Conservation (phyloP, 2,113 vertebrate genomes). For the Pollachius pollachius region DNA sequence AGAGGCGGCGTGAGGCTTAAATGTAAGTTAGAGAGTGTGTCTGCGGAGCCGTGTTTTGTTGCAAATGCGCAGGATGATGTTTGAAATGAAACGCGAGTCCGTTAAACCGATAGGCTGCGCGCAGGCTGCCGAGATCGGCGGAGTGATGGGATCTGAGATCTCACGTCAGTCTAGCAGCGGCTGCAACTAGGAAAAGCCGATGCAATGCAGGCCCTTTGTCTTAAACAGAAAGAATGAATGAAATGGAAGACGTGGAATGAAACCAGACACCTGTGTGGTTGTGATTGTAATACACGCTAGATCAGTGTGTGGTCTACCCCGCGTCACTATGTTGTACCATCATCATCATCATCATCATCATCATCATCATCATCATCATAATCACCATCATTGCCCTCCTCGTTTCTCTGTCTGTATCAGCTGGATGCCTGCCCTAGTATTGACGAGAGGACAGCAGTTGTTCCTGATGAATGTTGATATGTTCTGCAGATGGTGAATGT, state of each 20-base stretch:
- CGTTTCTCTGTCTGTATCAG: no score
- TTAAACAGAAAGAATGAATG: background rate
- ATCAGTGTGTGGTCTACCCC: background rate
- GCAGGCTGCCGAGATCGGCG: slow-evolving; percentile 35
- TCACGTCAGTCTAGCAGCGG: slow-evolving; percentile 35
- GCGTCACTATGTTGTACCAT: slow-evolving; percentile 3
- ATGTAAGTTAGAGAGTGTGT: slow-evolving; percentile 3
- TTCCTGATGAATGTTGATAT: no score
- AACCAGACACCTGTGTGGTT: background rate
- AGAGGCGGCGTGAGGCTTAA: slow-evolving; percentile 60
- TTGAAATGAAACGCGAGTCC: no score
- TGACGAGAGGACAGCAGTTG: no score
- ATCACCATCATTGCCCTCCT: no score
- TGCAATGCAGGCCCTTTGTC: slow-evolving; percentile 46
- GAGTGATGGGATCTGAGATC: slow-evolving; percentile 45
- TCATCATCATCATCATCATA: no score
- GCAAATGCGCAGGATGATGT: no score
- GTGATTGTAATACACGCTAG: no score
- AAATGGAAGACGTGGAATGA: no score
- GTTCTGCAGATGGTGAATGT: no score
- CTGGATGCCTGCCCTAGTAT: no score
- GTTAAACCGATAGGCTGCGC: background rate
- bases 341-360: no score
- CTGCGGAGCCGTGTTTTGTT: background rate
- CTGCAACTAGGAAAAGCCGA: slow-evolving; percentile 57